These are phyloP conservation scores for Drosophila ercepeae DNA, from an alignment of 1,140 invertebrate genomes.

Conservation along the genomic window DNA sequence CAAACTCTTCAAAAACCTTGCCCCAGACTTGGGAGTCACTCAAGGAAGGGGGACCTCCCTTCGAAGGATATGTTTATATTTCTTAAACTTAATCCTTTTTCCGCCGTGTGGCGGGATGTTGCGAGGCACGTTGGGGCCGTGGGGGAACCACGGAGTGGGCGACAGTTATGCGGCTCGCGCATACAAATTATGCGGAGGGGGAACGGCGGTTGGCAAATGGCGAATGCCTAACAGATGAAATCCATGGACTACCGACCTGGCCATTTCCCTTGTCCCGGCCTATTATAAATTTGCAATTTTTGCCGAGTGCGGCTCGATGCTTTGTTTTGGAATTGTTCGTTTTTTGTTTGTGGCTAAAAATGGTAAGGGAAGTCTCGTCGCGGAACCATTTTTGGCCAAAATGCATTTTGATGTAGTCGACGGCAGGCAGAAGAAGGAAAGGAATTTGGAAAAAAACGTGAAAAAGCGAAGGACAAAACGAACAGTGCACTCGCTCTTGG, in stretches of 20 bases:
- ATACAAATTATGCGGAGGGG: slow-evolving; percentile 53
- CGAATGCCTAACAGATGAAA: slow-evolving; percentile 22
- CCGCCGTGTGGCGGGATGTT: slow-evolving; percentile 4
- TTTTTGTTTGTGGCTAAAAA: neutral
- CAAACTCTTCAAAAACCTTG: too few species aligned
- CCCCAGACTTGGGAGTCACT: too few species aligned
- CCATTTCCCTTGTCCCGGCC: slow-evolving; percentile 24
- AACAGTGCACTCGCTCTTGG: slow-evolving; percentile 24
- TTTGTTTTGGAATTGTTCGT: slow-evolving; percentile 66
- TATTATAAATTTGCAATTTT: slow-evolving; percentile 81
- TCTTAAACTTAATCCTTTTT: slow-evolving; percentile 1
- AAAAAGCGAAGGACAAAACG: neutral
- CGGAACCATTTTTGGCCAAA: slow-evolving; percentile 57
- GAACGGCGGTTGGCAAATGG: neutral
- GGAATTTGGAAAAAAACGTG: slow-evolving; percentile 19
- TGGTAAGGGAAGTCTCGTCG: slow-evolving; percentile 15
- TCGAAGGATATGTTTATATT: too few species aligned
- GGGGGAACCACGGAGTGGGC: slow-evolving; percentile 19
- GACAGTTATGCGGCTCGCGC: slow-evolving; percentile 58
- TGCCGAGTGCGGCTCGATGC: slow-evolving; percentile 63
- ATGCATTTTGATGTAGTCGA: slow-evolving; percentile 78
- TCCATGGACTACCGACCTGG: slow-evolving; percentile 33
- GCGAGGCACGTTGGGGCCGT: neutral
- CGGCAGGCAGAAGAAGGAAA: slow-evolving; percentile 13
- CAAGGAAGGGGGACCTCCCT: too few species aligned